Evolutionary conservation across 1,140 invertebrate species (phyloP), one percentile per base, ranked within the genome.

Genomic region (Heliconius eleuchia): DNA sequence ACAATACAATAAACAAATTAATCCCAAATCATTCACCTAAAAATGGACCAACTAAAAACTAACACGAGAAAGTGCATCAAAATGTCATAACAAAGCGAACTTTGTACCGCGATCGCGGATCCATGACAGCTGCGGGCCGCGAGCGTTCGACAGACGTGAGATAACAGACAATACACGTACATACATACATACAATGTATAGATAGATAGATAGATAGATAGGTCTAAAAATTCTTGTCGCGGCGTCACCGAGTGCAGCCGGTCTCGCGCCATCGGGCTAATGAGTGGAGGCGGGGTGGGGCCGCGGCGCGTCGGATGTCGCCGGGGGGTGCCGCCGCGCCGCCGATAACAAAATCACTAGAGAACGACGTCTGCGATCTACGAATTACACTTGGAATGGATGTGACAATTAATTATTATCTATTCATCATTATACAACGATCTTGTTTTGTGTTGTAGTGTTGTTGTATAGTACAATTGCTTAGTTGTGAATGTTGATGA

Each of bases 331-430:
- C 91, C 90, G 87, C 86, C 87, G 85, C 88, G 89, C 85, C 88
- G 91, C 90, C 91, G 90, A 94, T 94, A 94, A 94, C 92, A 92
- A 93, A 92, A 94, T 94, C 92, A 91, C 91, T 92, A 89, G 90
- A 92, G 87, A 91, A 90, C 85, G 87, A 85, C 85, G 81, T 80
- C 80, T 37, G 55, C 77, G 83, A 91, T 77, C 77, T 73, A 72
- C 71, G 71, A 79, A 85, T 84, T 74, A 80, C 80, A 82, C 85
- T 83, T 87, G 84, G 78, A 71, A 81, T 78, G 83, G 85, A 89
- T 55, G 18, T 4, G 9, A 23, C 11, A 30, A 66, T 30, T 27
- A 6, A 23, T 13, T 66, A 16, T 13, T 13, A 66, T 66, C 27
- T 37, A 66, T 66, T 23, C 23, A 13, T 3, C 23, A 66, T 1